These are phyloP conservation scores for Eretmocerus hayati DNA, from an alignment of 2,888 invertebrate genomes.

Conservation along the genomic window DNA sequence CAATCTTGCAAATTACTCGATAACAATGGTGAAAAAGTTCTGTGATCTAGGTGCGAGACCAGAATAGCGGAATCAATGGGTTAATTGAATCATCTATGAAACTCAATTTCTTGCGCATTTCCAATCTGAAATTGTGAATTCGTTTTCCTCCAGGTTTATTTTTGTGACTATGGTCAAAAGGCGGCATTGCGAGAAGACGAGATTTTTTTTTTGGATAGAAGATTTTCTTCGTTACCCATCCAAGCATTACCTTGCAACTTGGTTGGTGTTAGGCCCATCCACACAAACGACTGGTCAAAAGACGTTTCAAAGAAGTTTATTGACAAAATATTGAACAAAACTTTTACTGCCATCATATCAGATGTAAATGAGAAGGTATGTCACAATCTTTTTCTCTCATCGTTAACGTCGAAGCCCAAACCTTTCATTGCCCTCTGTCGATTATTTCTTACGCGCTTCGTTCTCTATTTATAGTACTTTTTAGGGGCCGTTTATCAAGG, in stretches of 20 bases:
- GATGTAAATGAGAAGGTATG: constrained; percentile 7
- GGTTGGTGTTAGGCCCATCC: constrained; percentile 30
- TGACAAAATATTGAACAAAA: constrained; percentile 16
- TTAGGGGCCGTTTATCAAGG: no score
- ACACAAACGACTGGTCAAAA: constrained; percentile 27
- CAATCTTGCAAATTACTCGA: no score
- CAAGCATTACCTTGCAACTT: constrained; percentile 41
- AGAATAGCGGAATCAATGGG: no score
- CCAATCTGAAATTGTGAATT: constrained; percentile 1
- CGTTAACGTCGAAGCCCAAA: no score
- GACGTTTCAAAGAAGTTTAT: constrained; percentile 26
- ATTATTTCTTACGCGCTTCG: no score
- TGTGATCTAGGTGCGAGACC: no score
- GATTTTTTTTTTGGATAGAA: constrained; percentile 34
- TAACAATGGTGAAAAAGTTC: no score
- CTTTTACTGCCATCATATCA: constrained; percentile 10
- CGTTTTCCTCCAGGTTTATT: constrained; percentile 31
- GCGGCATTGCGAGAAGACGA: constrained; percentile 26
- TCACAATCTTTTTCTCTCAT: not conserved
- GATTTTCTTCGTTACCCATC: constrained; percentile 34
- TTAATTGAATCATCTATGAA: no score
- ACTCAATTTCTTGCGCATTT: no score
- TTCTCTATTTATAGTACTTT: no score
- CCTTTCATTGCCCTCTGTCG: no score
- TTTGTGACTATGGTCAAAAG: constrained; percentile 41